A percentile compares a stretch with the other conserved stretches of the same genome.
These are phyloP conservation scores for Charina bottae DNA, from an alignment of 2,113 vertebrate species.

Conservation along the genomic window DNA sequence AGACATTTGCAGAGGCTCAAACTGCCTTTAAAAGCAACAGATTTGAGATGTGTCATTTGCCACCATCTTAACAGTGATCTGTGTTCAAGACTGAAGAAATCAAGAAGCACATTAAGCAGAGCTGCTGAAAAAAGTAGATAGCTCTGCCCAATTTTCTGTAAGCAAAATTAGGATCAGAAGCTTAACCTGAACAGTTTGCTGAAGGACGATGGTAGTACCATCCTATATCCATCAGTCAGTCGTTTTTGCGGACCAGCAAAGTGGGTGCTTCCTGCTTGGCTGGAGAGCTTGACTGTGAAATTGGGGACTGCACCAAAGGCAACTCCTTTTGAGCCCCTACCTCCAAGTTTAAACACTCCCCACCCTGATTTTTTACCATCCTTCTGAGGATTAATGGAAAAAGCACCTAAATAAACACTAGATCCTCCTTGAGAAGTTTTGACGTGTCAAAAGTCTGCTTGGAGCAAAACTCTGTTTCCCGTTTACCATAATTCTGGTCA, in stretches of 20 bases:
- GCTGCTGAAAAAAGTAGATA: background rate
- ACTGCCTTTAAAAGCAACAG: background rate
- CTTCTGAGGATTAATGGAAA: background rate
- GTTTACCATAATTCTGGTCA: background rate
- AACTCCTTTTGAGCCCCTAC: background rate
- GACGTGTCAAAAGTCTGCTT: background rate
- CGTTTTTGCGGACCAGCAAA: background rate
- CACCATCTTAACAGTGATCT: too few species aligned
- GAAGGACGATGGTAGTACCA: background rate
- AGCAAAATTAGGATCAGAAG: background rate
- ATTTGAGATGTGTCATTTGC: background rate
- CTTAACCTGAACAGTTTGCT: background rate
- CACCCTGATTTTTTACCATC: background rate
- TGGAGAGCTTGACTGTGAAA: background rate
- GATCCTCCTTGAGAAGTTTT: background rate
- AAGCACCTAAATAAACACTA: background rate
- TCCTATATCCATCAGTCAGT: background rate
- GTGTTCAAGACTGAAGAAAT: background rate
- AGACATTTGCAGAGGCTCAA: background rate
- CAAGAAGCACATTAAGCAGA: background rate
- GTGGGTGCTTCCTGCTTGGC: background rate
- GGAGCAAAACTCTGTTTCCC: background rate
- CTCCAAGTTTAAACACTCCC: background rate
- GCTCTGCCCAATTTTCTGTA: background rate
- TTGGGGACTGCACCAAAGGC: background rate